phyloP scores from a whole-genome alignment of 2,113 vertebrate species.

The Noturus placidus region DNA sequence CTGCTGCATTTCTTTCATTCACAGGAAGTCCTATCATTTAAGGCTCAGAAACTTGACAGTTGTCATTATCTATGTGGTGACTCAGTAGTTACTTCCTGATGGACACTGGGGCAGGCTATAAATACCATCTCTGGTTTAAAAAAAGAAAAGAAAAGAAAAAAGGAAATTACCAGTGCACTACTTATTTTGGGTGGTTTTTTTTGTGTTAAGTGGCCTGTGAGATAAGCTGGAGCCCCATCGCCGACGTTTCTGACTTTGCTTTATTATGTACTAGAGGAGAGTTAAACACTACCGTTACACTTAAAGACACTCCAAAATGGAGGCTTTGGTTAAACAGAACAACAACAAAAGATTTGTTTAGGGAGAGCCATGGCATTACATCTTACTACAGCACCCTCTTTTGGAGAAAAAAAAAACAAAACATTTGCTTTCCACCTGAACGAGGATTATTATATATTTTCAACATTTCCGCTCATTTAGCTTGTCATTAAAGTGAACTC shows the following conservation, averaged over 20 bases:
- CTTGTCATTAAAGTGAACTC: neutral
- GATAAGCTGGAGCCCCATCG: neutral
- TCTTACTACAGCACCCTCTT: conserved; percentile 5
- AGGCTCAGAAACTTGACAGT: neutral
- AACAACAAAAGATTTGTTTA: neutral
- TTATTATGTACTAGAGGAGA: neutral
- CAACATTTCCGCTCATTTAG: neutral
- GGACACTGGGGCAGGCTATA: conserved; percentile 31
- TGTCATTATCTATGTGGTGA: neutral
- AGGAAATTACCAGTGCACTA: conserved; percentile 51
- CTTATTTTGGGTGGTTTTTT: neutral
- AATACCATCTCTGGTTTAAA: conserved; percentile 42
- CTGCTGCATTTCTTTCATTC: neutral
- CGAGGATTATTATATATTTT: neutral
- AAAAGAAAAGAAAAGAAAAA: neutral
- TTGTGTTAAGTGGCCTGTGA: conserved; percentile 20
- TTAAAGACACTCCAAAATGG: neutral
- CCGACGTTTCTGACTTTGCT: neutral
- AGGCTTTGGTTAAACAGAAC: neutral
- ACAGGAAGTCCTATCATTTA: neutral
- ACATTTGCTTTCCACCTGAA: neutral
- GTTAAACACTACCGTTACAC: neutral
- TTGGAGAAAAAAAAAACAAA: neutral
- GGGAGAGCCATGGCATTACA: neutral
- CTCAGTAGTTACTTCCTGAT: conserved; percentile 32